Evolutionary conservation across 2,888 invertebrate species (phyloP).

Genomic region (Brachypalpus laphriformis): DNA sequence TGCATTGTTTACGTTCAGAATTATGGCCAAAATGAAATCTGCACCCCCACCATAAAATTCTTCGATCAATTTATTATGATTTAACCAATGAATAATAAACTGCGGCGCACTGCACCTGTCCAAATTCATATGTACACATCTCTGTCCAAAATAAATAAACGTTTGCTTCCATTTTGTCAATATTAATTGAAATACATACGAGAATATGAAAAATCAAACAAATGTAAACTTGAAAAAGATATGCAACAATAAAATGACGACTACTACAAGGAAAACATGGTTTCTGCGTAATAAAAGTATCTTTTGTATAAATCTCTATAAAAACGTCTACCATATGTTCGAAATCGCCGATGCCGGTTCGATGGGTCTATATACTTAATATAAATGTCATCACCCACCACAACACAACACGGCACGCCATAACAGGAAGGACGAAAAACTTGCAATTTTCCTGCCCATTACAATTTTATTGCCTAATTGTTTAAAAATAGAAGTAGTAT

Average conservation of each 20-base stretch:
- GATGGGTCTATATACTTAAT: slow-evolving; percentile 26
- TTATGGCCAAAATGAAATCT: slow-evolving; percentile 1
- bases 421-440: slow-evolving; percentile 22
- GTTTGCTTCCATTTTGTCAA: slow-evolving; percentile 39
- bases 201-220: neutral
- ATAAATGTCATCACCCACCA: slow-evolving; percentile 49
- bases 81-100: slow-evolving; percentile 26
- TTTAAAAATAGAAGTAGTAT: slow-evolving; percentile 52
- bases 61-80: slow-evolving; percentile 22
- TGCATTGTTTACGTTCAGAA: slow-evolving; percentile 16
- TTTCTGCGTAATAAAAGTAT: slow-evolving; percentile 59
- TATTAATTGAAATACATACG: slow-evolving; percentile 36
- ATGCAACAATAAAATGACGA: neutral
- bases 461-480: slow-evolving; percentile 22
- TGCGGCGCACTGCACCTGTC: slow-evolving; percentile 2
- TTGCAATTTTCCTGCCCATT: neutral
- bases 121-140: neutral
- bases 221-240: slow-evolving; percentile 29
- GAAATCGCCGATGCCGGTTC: slow-evolving; percentile 53
- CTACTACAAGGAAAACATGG: neutral
- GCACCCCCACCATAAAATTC: neutral
- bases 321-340: slow-evolving; percentile 72
- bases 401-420: neutral
- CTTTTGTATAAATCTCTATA: slow-evolving; percentile 24
- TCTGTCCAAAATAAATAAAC: slow-evolving; percentile 56